Percentiles rank a stretch among this genome's conserved stretches.
Conservation (phyloP, 2,797 vertebrate species). For the Apogon talboti region DNA sequence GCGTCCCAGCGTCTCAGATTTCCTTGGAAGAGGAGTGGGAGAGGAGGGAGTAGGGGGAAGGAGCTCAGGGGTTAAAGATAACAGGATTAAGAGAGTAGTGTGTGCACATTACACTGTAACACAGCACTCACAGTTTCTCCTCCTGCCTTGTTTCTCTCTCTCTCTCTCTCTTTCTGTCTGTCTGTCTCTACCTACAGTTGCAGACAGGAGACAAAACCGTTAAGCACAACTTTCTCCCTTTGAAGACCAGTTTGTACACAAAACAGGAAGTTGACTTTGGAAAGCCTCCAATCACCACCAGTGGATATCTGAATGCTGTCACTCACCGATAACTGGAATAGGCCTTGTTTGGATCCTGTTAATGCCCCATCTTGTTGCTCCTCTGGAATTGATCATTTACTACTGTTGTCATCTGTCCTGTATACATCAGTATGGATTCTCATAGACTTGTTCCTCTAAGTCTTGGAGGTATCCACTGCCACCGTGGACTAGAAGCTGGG, state of each 20-base stretch:
- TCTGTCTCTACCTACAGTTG: slow-evolving; percentile 36
- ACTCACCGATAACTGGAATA: slow-evolving; percentile 2
- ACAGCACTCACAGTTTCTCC: slow-evolving; percentile 57
- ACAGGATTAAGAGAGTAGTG: slow-evolving; percentile 65
- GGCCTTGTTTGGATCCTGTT: slow-evolving; percentile 5
- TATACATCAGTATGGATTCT: slow-evolving; percentile 38
- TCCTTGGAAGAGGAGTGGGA: slow-evolving; percentile 73
- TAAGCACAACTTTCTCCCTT: background rate
- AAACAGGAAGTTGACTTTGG: slow-evolving; percentile 24
- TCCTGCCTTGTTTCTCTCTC: slow-evolving; percentile 20
- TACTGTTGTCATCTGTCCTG: background rate
- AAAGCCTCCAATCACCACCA: slow-evolving; percentile 21
- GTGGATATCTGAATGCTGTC: slow-evolving; percentile 17
- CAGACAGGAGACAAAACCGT: slow-evolving; percentile 26
- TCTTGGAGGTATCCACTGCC: slow-evolving; percentile 5
- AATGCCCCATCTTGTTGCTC: background rate
- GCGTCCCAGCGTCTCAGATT: slow-evolving; percentile 75
- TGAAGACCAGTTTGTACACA: slow-evolving; percentile 26
- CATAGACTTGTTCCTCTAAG: background rate
- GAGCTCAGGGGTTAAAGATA: slow-evolving; percentile 78
- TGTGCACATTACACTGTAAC: slow-evolving; percentile 69
- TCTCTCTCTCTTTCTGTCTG: background rate
- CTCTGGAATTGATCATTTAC: slow-evolving; percentile 19
- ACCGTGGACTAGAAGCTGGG: slow-evolving; percentile 15
- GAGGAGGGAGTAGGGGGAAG: slow-evolving; percentile 57